A percentile compares a stretch with the other conserved stretches of the same genome.
These are phyloP conservation scores for Luehdorfia chinensis DNA, from an alignment of 1,140 invertebrate species.

Conservation along the genomic window DNA sequence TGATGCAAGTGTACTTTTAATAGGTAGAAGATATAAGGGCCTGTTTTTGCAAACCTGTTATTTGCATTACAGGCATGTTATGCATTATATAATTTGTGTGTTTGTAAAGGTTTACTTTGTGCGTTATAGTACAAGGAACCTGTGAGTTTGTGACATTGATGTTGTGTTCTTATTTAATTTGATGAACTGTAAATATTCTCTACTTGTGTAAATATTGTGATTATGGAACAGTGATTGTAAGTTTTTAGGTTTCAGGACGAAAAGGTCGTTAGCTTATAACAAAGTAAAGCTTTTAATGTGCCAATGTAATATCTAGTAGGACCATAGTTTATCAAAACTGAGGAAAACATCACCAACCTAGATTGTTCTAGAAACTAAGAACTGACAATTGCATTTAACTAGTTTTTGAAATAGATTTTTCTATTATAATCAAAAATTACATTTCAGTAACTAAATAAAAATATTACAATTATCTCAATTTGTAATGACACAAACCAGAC, in stretches of 20 bases:
- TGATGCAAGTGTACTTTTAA: too few relatives aligned
- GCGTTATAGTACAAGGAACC: constrained; percentile 78
- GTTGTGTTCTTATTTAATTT: constrained; percentile 46
- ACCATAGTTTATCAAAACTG: too few relatives aligned
- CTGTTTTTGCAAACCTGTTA: not conserved
- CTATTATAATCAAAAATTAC: constrained; percentile 13
- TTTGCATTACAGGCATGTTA: not conserved
- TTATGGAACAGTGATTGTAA: constrained; percentile 60
- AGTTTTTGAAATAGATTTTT: constrained; percentile 32
- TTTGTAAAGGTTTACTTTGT: constrained; percentile 58
- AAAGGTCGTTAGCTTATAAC: constrained; percentile 11
- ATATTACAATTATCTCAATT: not conserved
- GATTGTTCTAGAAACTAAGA: constrained; percentile 28
- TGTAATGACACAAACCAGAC: constrained; percentile 24
- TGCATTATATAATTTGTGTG: constrained; percentile 23
- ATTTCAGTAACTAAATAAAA: constrained; percentile 12
- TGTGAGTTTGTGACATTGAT: constrained; percentile 32
- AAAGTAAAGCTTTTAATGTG: not conserved
- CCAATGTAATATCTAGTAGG: not conserved
- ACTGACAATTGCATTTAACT: constrained; percentile 31
- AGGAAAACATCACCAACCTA: too few relatives aligned
- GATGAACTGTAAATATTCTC: constrained; percentile 62
- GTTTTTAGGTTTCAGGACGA: constrained; percentile 49
- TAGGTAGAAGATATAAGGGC: not conserved
- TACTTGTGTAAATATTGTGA: constrained; percentile 50